A percentile compares a stretch with the other conserved stretches of the same genome.
phyloP scores from a whole-genome alignment of 2,888 invertebrate genomes.

The Rotaria magnacalcarata region DNA sequence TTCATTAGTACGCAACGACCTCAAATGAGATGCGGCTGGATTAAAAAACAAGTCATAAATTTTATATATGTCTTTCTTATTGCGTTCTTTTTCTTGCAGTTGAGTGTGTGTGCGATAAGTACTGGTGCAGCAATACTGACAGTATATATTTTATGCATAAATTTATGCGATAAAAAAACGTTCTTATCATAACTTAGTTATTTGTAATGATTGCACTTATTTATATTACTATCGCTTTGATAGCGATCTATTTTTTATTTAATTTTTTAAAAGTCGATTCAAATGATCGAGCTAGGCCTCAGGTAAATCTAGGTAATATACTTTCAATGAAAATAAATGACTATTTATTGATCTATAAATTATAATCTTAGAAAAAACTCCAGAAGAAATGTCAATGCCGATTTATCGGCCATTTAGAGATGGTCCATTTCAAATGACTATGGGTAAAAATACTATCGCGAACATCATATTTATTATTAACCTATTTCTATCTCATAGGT shows the following conservation, averaged over 20 bases:
- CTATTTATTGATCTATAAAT: neutral
- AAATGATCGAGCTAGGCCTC: neutral
- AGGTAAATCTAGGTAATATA: neutral
- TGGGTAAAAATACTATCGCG: neutral
- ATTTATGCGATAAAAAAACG: no score
- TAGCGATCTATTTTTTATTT: neutral
- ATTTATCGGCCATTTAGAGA: neutral
- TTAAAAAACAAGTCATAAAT: neutral
- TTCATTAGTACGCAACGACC: neutral
- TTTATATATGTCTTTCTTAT: neutral
- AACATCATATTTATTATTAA: no score
- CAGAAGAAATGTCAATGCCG: neutral
- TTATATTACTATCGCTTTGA: neutral
- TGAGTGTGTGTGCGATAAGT: neutral
- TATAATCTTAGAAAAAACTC: neutral
- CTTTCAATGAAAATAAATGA: neutral
- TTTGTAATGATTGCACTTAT: neutral
- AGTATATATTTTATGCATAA: neutral
- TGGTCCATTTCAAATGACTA: slow-evolving; percentile 1
- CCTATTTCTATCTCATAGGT: neutral
- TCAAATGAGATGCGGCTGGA: neutral
- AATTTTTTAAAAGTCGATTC: neutral
- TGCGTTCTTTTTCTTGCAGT: neutral
- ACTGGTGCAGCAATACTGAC: neutral
- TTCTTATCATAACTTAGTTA: neutral